Conservation (phyloP, 2,888 invertebrate species). For the Cistogaster globosa region DNA sequence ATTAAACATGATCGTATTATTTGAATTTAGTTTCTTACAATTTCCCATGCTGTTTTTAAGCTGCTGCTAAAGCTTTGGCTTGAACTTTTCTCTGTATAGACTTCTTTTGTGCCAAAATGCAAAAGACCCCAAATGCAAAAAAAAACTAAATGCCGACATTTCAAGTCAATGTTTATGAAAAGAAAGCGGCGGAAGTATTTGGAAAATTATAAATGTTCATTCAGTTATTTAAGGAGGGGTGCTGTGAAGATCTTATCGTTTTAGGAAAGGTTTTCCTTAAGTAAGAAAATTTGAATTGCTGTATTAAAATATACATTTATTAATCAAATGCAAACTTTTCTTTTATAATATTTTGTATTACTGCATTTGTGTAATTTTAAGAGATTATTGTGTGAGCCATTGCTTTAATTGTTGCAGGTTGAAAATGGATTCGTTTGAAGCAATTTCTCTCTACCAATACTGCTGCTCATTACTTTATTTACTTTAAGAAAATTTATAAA, state of each 20-base stretch:
- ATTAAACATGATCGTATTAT: constrained; percentile 61
- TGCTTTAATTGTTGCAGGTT: no score
- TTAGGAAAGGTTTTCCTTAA: constrained; percentile 54
- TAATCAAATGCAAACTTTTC: no score
- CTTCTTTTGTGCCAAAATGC: no score
- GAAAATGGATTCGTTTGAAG: no score
- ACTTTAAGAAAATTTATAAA: no score
- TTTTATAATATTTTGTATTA: no score
- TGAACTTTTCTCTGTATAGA: constrained; percentile 31
- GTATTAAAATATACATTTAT: no score
- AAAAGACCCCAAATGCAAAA: background rate
- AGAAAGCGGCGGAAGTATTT: constrained; percentile 62
- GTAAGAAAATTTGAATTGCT: constrained; percentile 35
- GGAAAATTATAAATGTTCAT: constrained; percentile 50
- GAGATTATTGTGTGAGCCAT: no score
- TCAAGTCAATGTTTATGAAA: constrained; percentile 17
- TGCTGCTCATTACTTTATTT: no score
- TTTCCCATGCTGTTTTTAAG: constrained; percentile 28
- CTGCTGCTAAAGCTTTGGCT: constrained; percentile 11
- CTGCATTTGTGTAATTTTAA: no score
- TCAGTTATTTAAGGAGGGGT: constrained; percentile 26
- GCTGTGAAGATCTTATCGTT: constrained; percentile 54
- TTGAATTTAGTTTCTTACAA: constrained; percentile 50
- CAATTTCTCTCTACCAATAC: no score
- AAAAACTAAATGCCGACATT: constrained; percentile 15